These are phyloP conservation scores for Dromococcyx pavoninus DNA, from an alignment of 2,797 vertebrate genomes.

Conservation along the genomic window DNA sequence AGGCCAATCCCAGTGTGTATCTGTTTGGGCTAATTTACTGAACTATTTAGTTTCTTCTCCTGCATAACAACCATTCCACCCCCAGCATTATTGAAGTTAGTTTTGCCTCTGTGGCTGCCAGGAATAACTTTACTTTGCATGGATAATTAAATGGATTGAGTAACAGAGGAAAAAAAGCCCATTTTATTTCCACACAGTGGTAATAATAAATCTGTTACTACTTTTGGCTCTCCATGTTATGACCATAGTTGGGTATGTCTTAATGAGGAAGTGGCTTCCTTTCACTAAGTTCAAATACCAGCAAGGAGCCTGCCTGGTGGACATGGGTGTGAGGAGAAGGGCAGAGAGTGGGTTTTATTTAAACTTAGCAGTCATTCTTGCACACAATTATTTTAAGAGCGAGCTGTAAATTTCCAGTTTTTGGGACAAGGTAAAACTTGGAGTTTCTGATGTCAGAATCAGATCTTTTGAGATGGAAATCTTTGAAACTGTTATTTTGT, in stretches of 20 bases:
- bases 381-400: background rate
- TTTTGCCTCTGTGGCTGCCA: conserved; percentile 62
- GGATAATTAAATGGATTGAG: conserved; percentile 70
- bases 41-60: conserved; percentile 47
- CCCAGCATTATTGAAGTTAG: conserved; percentile 43
- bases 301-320: conserved; percentile 22
- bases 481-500: background rate
- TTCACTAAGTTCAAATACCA: conserved; percentile 36
- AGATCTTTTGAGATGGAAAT: conserved; percentile 5
- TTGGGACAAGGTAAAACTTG: background rate
- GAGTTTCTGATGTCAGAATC: background rate
- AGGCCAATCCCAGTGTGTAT: conserved; percentile 42
- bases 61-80: conserved; percentile 52
- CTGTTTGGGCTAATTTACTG: conserved; percentile 55
- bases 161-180: conserved; percentile 23
- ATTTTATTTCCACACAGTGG: conserved; percentile 62
- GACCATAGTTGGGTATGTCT: conserved; percentile 68
- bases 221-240: conserved; percentile 63
- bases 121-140: conserved; percentile 69
- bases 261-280: conserved; percentile 70
- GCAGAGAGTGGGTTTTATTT: background rate
- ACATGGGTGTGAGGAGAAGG: background rate
- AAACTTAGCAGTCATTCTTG: conserved; percentile 2
- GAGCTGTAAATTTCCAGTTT: conserved; percentile 11
- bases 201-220: conserved; percentile 72